Evolutionary conservation across 2,113 vertebrate species (phyloP).

Genomic region (Hydrochoerus hydrochaeris): DNA sequence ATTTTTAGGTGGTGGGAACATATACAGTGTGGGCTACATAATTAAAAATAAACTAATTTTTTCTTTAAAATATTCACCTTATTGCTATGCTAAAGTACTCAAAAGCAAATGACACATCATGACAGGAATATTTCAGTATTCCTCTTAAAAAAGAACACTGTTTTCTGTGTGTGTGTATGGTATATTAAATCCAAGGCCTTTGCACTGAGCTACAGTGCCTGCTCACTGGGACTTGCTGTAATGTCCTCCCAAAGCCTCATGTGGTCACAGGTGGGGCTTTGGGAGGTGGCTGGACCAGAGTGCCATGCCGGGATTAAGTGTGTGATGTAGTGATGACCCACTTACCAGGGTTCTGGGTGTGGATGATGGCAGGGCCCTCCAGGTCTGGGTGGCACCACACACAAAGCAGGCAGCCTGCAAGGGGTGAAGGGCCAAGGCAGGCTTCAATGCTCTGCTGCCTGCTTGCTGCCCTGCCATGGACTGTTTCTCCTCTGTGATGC

Average conservation of each 20-base stretch:
- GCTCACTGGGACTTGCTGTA: not conserved
- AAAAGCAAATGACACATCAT: slow-evolving; percentile 23
- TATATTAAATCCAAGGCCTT: not conserved
- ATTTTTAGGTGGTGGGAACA: not conserved
- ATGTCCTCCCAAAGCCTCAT: not conserved
- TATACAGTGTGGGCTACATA: not conserved
- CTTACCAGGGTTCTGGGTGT: not conserved
- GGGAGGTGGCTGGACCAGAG: no score
- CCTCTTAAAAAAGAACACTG: slow-evolving; percentile 1
- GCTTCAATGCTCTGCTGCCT: not conserved
- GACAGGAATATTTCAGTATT: slow-evolving; percentile 26
- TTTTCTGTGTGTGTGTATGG: no score
- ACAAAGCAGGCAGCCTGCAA: not conserved
- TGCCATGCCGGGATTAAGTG: no score
- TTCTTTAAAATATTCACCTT: slow-evolving; percentile 39
- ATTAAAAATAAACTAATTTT: slow-evolving; percentile 45
- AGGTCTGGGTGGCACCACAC: not conserved
- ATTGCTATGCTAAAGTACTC: slow-evolving; percentile 19
- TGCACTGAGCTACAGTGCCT: not conserved
- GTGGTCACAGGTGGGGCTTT: not conserved
- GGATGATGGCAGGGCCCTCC: not conserved
- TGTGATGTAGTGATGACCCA: not conserved
- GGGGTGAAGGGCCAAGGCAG: not conserved
- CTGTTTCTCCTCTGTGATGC: not conserved
- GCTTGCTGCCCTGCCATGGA: not conserved